Conservation (phyloP, 37 sponge, comb jelly and placozoan species). For the Beroe ovata region DNA sequence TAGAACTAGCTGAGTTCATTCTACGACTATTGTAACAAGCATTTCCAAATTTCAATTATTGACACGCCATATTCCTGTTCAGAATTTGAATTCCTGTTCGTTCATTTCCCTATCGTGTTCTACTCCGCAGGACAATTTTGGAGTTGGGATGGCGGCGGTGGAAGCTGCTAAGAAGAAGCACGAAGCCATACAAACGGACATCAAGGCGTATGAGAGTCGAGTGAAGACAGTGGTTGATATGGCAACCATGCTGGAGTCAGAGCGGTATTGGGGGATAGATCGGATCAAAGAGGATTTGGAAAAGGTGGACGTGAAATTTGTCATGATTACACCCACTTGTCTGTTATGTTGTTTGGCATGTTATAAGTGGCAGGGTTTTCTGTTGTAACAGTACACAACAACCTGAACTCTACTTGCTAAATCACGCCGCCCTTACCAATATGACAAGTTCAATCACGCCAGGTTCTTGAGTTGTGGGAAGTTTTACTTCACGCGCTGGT, state of each 20-base stretch:
- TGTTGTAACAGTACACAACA: no score
- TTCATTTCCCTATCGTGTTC: no score
- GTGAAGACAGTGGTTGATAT: constrained; percentile 10
- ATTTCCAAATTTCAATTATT: no score
- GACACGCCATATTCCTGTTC: no score
- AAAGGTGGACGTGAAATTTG: no score
- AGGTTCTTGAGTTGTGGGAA: constrained; percentile 75
- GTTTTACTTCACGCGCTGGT: constrained; percentile 74
- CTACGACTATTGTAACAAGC: no score
- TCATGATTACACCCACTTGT: no score
- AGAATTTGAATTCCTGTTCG: not conserved
- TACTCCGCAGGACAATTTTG: constrained; percentile 72
- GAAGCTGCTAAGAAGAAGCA: constrained; percentile 94
- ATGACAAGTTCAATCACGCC: not conserved
- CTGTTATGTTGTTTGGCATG: no score
- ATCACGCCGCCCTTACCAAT: not conserved
- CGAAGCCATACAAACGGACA: constrained; percentile 89
- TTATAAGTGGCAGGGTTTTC: no score
- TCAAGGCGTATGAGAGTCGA: constrained; percentile 78
- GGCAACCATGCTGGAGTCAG: not conserved
- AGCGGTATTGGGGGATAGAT: constrained; percentile 26
- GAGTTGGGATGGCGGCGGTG: constrained; percentile 77
- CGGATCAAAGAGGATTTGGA: constrained; percentile 28
- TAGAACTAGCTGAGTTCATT: no score
- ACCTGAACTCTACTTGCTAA: no score